phyloP scores from a whole-genome alignment of 2,113 vertebrate genomes.

The Tachysurus fulvidraco region DNA sequence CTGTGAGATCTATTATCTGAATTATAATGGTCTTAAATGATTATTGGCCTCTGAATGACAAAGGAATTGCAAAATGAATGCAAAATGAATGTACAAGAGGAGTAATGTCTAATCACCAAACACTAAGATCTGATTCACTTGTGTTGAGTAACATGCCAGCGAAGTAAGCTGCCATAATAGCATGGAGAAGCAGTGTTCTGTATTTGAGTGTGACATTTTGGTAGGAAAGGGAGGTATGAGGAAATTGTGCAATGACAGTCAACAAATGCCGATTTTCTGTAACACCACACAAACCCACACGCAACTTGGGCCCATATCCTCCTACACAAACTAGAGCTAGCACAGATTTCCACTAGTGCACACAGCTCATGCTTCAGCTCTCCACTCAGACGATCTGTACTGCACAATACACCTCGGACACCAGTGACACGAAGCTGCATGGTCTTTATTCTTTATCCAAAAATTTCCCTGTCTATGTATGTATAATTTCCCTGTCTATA shows the following conservation, averaged over 20 bases:
- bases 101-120: neutral
- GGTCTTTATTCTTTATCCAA: neutral
- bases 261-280: neutral
- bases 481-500: neutral
- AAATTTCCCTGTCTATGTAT: neutral
- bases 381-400: constrained; percentile 35
- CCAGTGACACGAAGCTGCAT: neutral
- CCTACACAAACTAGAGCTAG: neutral
- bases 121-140: constrained; percentile 1
- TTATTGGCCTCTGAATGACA: neutral
- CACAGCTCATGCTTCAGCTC: constrained; percentile 2
- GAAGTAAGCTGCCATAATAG: neutral
- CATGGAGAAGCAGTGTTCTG: neutral
- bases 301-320: neutral
- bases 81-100: neutral
- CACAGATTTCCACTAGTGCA: constrained; percentile 8
- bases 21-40: neutral
- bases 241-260: constrained; percentile 12
- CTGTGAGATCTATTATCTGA: neutral
- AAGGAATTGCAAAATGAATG: neutral
- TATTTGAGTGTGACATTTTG: neutral
- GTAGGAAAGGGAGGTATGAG: neutral
- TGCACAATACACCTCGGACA: neutral
- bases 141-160: neutral
- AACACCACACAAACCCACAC: neutral